phyloP scores from a whole-genome alignment of 2,113 vertebrate genomes.

The Macquaria australasica region DNA sequence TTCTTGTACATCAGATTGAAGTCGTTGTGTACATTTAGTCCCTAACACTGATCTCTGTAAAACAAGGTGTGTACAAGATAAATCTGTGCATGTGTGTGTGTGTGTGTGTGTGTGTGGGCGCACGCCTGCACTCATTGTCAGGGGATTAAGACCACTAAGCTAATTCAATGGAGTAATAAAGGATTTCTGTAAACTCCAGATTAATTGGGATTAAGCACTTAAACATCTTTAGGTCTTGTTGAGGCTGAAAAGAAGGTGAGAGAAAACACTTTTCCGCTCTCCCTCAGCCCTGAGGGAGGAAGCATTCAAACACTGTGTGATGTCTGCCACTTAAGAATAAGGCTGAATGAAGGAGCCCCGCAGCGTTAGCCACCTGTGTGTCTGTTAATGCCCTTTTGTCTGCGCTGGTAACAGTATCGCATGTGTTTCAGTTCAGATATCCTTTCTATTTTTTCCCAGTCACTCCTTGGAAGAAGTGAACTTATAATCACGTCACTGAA shows the following conservation, averaged over 20 bases:
- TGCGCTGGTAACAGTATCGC: background rate
- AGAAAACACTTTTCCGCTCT: slow-evolving; percentile 30
- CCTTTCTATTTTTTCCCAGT: background rate
- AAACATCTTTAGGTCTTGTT: slow-evolving; percentile 56
- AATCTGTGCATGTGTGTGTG: background rate
- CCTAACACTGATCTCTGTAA: background rate
- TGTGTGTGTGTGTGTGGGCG: background rate
- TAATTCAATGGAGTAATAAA: slow-evolving; percentile 69
- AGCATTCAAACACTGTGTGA: slow-evolving; percentile 27
- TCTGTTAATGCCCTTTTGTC: slow-evolving; percentile 28
- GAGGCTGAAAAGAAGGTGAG: slow-evolving; percentile 44
- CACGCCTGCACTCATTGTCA: slow-evolving; percentile 48
- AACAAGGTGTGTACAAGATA: background rate
- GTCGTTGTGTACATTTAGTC: background rate
- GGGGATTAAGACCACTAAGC: slow-evolving; percentile 68
- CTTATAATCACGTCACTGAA: slow-evolving; percentile 61
- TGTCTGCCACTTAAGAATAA: slow-evolving; percentile 52
- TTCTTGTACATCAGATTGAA: background rate
- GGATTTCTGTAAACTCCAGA: slow-evolving; percentile 70
- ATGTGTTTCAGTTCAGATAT: slow-evolving; percentile 5
- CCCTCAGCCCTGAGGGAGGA: slow-evolving; percentile 25
- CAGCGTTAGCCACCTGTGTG: slow-evolving; percentile 55
- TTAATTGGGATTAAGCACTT: slow-evolving; percentile 80
- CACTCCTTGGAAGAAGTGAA: slow-evolving; percentile 24
- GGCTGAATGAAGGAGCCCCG: slow-evolving; percentile 28